Base-by-base conservation (phyloP, 2,797 vertebrate species). In the Adrianichthys oophorus region DNA sequence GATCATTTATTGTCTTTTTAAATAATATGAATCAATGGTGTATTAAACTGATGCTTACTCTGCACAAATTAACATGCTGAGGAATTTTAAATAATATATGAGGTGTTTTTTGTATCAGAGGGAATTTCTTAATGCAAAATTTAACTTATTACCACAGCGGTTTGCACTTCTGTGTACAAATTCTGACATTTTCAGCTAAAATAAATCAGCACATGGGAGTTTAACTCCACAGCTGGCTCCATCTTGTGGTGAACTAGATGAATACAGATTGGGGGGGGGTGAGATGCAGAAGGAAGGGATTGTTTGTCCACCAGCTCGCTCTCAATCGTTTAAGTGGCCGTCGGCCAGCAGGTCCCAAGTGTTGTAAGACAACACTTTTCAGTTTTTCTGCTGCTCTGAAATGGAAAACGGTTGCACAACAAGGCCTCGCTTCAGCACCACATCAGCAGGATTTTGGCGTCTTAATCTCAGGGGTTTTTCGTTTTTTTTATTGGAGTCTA, bases 241-340 rank as follows among this genome's bases (percentile, higher is more conserved):
- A 85, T 80, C 87, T 90, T 77, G 87, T 90, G 85, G 89, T 15
- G 19, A 78, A 52, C 7, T 26, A 21, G 14, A 48, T 51, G 55
- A 75, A 57, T 54, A 48, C 65, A 71, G 18, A 54, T 40, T 42
- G 43, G 59, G 23, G 59, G 23, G 43, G 29, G 54, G 48, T 46
- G 21, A 1, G 48, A 40, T 45, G 13, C 15, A 23, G 45, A 50
- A 12, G 37, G 41, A 29, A 53, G 32, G 29, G 42, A 21, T 23
- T 29, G 53, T 70, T 66, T 63, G 42, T 50, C 49, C 44, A 49
- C 37, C 56, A 55, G 52, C 56, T 68, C 61, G 49, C 57, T 46
- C 75, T 80, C 70, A 75, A 56, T 84, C 76, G 60, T 76, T 80
- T 14, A 32, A 77, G 45, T 76, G 76, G 55, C 65, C 15, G 26